Evolutionary conservation across 2,113 vertebrate genomes (phyloP), one percentile per base, ranked within the genome.

Genomic region (Elephantulus edwardii): DNA sequence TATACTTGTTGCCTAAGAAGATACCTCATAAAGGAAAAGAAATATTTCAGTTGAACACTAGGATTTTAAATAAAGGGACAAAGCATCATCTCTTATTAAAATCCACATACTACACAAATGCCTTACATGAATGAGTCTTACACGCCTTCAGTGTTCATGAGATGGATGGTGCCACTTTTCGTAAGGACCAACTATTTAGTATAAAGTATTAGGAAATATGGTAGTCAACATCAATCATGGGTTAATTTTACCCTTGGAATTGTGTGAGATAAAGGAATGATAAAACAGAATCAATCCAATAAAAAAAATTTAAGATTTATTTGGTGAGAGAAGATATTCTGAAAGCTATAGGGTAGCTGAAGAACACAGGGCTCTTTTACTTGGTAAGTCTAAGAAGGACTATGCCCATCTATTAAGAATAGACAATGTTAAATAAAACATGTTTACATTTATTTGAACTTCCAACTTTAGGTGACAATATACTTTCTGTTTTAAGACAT

Each of bases 381-480:
- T 74, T 56, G 66, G 33, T 75, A 84, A 91, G 30, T 60, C 40
- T 84, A 56, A 89, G 12, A 71, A 94, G 75, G 4, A 64, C 4
- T 20, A 13, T 64, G n/a, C n/a, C 35, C 0, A 48, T 40, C 28
- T 77, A 62, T 9, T 26, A 54, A 86, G 4, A 82, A 76, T 86
- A 8, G 33, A n/a, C 44, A 40, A 13, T 84, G 70, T 66, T 60
- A 90, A 90, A 76, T 42, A 85, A 71, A 85, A 84, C 0, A 22
- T 12, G 20, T 94, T 91, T 70, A 33, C 11, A 87, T 48, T 9
- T 16, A 75, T 48, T 48, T 8, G 35, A 8, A 38, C 38, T 89
- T 94, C 28, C 74, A 82, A 44, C 78, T 82, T 93, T 68, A 35
- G 33, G 50, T 81, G 28, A 84, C 7, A 79, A 35, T 84, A 62